phyloP scores from a whole-genome alignment of 2,797 vertebrate species.

The Tangara arthus region DNA sequence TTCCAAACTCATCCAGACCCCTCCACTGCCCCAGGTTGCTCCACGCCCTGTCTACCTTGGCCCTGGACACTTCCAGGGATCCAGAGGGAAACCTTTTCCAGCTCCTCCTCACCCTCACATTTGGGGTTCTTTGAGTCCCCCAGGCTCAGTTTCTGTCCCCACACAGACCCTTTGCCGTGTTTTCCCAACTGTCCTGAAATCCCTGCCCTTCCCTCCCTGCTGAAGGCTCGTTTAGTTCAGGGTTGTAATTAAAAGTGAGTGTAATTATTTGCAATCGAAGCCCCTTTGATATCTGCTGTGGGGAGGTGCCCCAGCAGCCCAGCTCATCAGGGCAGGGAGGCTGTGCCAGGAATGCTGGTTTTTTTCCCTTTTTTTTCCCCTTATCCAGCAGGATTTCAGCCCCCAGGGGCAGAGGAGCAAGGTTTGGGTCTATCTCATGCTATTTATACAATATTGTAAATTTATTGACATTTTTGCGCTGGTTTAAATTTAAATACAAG shows the following conservation, averaged over 20 bases:
- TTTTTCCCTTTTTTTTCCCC: neutral
- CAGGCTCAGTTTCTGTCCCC: neutral
- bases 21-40: fast-evolving
- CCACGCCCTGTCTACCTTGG: neutral
- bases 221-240: neutral
- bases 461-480: neutral
- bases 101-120: neutral
- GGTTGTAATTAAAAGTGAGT: constrained; percentile 25
- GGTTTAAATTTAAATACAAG: neutral
- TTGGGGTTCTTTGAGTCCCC: fast-evolving
- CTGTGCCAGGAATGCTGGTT: neutral
- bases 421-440: fast-evolving
- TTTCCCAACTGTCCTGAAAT: neutral
- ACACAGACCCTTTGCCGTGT: fast-evolving
- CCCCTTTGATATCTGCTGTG: neutral
- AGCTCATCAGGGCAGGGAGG: neutral
- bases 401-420: neutral
- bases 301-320: neutral
- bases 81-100: neutral
- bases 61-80: neutral
- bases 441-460: fast-evolving
- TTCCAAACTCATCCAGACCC: neutral
- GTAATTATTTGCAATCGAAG: constrained; percentile 28
- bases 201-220: neutral
- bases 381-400: neutral